Evolutionary conservation across 2,888 invertebrate species (phyloP), one percentile per base, ranked within the genome.

Genomic region (Nyleta sp.): DNA sequence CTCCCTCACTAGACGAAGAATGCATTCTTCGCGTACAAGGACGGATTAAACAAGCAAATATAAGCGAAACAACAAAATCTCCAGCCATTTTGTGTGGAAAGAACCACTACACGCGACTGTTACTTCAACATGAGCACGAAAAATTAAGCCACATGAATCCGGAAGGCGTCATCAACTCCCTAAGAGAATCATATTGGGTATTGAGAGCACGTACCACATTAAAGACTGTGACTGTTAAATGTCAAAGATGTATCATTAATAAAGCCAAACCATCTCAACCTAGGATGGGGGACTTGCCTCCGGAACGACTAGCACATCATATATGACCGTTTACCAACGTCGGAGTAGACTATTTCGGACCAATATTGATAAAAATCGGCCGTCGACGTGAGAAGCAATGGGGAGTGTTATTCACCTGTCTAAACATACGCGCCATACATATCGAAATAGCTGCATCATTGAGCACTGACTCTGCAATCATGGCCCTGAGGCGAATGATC

Each of bases 341-440:
- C 10, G 55, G 55, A n/a, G 76, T 3, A 81, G 82, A 73, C 20
- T 83, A 18, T 81, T 82, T 74, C 20, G 46, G 46, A 2, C 46
- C 46, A 6, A 46, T 46, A 10, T 6, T 35, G 2, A 3, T 40
- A 40, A 40, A 40, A 8, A 40, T 40, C 40, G 40, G 40, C 2
- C 2, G 40, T 6, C 52, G 52, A 1, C 53, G 46, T 4, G 84
- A 83, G 77, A 83, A 82, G 38, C 72, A 80, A 7, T 81, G 80
- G 73, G 80, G 81, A 2, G 84, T 71, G 6, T 11, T 83, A 0
- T 82, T 83, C 38, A 84, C 82, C 0, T 84, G 80, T 33, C 46
- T 82, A 1, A 82, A 74, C 0, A 72, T 74, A 7, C 48, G 83
- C 11, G 82, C 80, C 0, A 44, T 84, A 1, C 82, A 83, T 28